Evolutionary conservation across 2,888 invertebrate genomes (phyloP), one percentile per base, ranked within the genome.

Genomic region (Eudasyphora cyanicolor): DNA sequence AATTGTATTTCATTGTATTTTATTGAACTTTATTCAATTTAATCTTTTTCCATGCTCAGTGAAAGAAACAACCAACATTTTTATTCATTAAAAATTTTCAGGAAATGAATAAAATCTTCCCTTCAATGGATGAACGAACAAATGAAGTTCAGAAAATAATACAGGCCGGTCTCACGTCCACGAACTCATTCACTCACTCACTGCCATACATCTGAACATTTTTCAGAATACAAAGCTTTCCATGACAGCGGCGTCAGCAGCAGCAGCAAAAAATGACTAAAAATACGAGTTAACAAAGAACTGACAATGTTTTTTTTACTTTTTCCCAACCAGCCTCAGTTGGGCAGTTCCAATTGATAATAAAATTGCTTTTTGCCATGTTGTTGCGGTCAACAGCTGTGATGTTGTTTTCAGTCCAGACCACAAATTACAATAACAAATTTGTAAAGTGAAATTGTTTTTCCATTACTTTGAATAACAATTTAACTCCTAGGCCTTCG

Each of bases 371-470:
- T 67, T 67, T 38, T 21, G 70, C 42, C 24, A 70, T 60, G 29
- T 75, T 79, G 75, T 49, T 71, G 79, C 17, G 82, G 78, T 82
- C 62, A 74, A 21, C 74, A 74, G 74, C 38, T 78, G 71, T 79
- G 38, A n/a, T 69, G 76, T 32, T 49, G 76, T 24, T 49, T 73
- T 73, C 24, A 29, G 45, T 64, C 62, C 51, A 60, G 62, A 78
- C 82, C 79, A 69, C 76, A 79, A 82, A 82, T 73, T 79, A 79
- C 73, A 79, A 79, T 79, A 82, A 73, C 76, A 79, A 79, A 79
- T 76, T 79, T 82, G 19, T 42, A n/a, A 62, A 71, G 62, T 67
- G 32, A 60, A 82, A 70, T 82, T 75, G 49, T 67, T 75, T 78
- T 54, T 64, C 35, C 57, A 60, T 60, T 73, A 60, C 57, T 73